Evolutionary conservation across 2,888 invertebrate genomes (phyloP).

Genomic region (Cenopis cana): DNA sequence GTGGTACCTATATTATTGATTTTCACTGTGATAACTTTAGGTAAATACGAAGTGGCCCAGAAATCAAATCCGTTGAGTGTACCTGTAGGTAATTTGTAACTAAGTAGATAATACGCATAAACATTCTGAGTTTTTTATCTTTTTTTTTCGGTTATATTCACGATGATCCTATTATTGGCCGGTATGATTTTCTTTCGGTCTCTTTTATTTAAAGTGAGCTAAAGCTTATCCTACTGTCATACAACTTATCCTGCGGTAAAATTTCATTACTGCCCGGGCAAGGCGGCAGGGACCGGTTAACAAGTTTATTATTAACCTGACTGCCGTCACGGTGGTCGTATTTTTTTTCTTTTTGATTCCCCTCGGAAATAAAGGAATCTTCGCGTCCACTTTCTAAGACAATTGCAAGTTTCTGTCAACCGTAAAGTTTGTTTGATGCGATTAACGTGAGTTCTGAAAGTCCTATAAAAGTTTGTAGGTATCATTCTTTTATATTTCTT

Average conservation of each 20-base stretch:
- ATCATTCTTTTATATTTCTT: neutral
- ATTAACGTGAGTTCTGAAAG: neutral
- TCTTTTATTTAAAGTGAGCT: neutral
- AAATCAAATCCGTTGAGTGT: too few species aligned
- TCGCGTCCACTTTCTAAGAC: constrained; percentile 16
- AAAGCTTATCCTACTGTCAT: constrained; percentile 12
- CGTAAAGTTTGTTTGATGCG: constrained; percentile 11
- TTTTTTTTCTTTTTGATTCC: constrained; percentile 36
- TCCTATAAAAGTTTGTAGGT: neutral
- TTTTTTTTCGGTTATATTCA: neutral
- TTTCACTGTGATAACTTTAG: too few species aligned
- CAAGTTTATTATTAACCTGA: constrained; percentile 42
- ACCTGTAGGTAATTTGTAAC: neutral
- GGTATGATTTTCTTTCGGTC: neutral
- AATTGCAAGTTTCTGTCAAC: constrained; percentile 23
- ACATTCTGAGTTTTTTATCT: neutral
- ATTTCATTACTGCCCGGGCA: constrained; percentile 30
- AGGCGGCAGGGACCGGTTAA: constrained; percentile 34
- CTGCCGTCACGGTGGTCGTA: constrained; percentile 28
- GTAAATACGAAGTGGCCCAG: too few species aligned
- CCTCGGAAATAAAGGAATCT: constrained; percentile 32
- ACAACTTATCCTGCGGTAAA: constrained; percentile 14
- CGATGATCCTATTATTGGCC: neutral
- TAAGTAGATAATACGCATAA: too few species aligned
- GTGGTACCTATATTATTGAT: too few species aligned